Conservation (phyloP, 2,113 vertebrate species). For the Podilymbus podiceps region DNA sequence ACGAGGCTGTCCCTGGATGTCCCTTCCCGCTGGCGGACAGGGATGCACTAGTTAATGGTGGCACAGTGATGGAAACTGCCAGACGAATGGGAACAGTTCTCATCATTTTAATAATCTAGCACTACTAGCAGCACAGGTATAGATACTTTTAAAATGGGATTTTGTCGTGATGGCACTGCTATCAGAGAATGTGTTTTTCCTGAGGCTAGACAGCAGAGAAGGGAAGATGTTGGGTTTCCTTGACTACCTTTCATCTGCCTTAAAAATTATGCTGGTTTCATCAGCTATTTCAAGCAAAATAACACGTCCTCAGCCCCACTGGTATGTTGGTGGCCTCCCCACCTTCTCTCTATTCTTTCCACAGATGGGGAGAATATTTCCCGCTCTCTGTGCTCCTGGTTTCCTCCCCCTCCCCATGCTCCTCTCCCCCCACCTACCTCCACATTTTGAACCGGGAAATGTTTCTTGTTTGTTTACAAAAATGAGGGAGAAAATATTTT, state of each 20-base stretch:
- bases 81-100: neutral
- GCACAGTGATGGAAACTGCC: neutral
- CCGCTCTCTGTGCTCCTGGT: neutral
- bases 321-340: neutral
- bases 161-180: neutral
- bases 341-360: neutral
- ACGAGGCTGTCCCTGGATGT: neutral
- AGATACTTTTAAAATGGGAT: neutral
- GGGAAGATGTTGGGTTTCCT: neutral
- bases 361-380: neutral
- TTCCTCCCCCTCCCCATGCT: neutral
- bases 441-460: neutral
- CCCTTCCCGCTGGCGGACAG: rapidly evolving
- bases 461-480: neutral
- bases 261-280: neutral
- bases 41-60: neutral
- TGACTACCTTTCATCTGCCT: slow-evolving; percentile 20
- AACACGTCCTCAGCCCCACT: neutral
- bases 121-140: neutral
- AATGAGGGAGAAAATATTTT: neutral
- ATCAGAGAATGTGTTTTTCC: neutral
- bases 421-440: neutral
- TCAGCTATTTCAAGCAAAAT: neutral
- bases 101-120: neutral
- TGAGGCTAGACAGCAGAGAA: neutral